Evolutionary conservation across 1,140 invertebrate genomes (phyloP), one percentile per base, ranked within the genome.

Genomic region (Neodiprion virginianus): DNA sequence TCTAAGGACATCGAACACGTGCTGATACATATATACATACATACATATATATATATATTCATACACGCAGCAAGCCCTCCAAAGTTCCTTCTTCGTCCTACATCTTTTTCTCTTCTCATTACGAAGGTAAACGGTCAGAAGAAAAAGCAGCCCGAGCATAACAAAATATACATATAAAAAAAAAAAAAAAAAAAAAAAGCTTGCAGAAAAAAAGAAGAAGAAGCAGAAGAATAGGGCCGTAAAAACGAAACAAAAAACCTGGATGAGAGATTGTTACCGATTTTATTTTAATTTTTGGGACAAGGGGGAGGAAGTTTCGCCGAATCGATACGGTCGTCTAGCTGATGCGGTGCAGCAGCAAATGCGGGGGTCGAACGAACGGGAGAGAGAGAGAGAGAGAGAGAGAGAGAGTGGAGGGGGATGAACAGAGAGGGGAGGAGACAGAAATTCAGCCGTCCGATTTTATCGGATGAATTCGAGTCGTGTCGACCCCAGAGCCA

Each of bases 401-500:
- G 65, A 65, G 48, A 67, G 49, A 11, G 67, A n/a, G 50, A 67
- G 28, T 21, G n/a, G 70, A 10, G 68, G 53, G 49, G 68, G 53
- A 49, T 65, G 47, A 71, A 61, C 8, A 61, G 8, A 61, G 11
- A 61, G 61, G 48, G 48, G 40, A 50, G 65, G 53, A 69, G 23
- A 71, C 14, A 14, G n/a, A 23, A 21, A 23, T 40, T 67, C 48
- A 14, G 8, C 23, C 2, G 67, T 61, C 49, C 65, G 14, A 69
- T 68, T 23, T 72, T 61, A 71, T 66, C 66, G 47, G 48, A 47
- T 11, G 66, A 74, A 48, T 67, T 66, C 53, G 53, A 61, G n/a
- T 61, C 53, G 53, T 17, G n/a, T 61, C 53, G 53, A 61, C 53
- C 53, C 53, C n/a, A 61, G 28, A 40, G 28, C 28, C 2, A 40